Percentiles rank a stretch among this genome's conserved stretches.
These are phyloP conservation scores for Drosophila elegans DNA, from an alignment of 1,140 invertebrate genomes.

Conservation along the genomic window DNA sequence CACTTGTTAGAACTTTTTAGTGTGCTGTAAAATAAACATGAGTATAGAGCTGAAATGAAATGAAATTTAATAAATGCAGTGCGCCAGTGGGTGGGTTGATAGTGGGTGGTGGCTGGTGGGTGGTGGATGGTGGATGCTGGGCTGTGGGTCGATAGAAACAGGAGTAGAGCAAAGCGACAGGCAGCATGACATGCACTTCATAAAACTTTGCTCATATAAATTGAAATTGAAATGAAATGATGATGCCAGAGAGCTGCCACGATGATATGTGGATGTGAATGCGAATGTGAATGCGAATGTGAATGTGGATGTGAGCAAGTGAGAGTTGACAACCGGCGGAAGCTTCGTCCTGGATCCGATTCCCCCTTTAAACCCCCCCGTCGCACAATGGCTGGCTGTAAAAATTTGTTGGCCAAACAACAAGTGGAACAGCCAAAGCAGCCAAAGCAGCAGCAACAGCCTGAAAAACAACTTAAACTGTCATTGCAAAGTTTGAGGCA, in stretches of 20 bases:
- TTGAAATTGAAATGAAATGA: slow-evolving; percentile 80
- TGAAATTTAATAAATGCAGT: slow-evolving; percentile 79
- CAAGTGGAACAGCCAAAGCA: slow-evolving; percentile 62
- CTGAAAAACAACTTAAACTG: slow-evolving; percentile 78
- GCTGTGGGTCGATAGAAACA: slow-evolving; percentile 1
- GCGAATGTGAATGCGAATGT: neutral
- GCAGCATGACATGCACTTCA: slow-evolving; percentile 78
- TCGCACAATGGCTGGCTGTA: slow-evolving; percentile 43
- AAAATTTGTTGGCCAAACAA: slow-evolving; percentile 77
- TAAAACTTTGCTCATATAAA: slow-evolving; percentile 82
- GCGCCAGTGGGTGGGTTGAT: neutral
- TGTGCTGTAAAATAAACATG: slow-evolving; percentile 79
- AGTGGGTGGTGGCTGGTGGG: neutral
- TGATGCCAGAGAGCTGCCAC: slow-evolving; percentile 48
- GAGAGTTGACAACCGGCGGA: slow-evolving; percentile 53
- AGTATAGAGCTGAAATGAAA: slow-evolving; percentile 69
- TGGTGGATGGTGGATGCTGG: neutral
- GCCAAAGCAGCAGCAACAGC: slow-evolving; percentile 28
- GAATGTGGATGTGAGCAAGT: slow-evolving; percentile 24
- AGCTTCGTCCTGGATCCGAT: neutral
- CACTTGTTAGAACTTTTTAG: slow-evolving; percentile 79
- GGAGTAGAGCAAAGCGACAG: slow-evolving; percentile 33
- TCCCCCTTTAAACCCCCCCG: neutral
- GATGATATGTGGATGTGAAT: slow-evolving; percentile 8
- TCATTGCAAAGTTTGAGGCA: slow-evolving; percentile 69